phyloP scores from a whole-genome alignment of 2,888 invertebrate species.

The Dione juno region DNA sequence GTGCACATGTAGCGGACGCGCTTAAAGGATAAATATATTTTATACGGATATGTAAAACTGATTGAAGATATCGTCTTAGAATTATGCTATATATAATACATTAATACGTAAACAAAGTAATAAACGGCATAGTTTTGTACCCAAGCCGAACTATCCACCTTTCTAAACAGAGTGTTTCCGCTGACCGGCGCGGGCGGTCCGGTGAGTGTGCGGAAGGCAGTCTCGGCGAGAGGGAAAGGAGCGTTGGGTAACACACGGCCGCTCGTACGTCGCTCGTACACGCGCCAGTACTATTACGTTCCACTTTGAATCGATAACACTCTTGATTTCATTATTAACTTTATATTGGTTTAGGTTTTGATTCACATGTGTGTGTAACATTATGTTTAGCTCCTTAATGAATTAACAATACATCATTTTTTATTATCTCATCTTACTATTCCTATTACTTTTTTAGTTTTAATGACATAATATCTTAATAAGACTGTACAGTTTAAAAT shows the following conservation, averaged over 20 bases:
- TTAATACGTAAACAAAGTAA: neutral
- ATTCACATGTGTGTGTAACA: neutral
- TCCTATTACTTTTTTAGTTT: neutral
- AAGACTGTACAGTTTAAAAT: neutral
- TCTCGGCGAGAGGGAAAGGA: slow-evolving; percentile 33
- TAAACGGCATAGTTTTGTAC: neutral
- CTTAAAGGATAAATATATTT: too few relatives aligned
- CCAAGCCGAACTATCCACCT: neutral
- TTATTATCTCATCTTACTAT: neutral
- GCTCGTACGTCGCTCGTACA: neutral
- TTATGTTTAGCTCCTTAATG: neutral
- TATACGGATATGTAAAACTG: too few relatives aligned
- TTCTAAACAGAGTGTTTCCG: slow-evolving; percentile 20
- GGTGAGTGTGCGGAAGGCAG: slow-evolving; percentile 21
- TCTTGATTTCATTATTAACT: slow-evolving; percentile 28
- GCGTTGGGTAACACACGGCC: slow-evolving; percentile 29
- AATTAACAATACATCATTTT: neutral
- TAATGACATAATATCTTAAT: slow-evolving; percentile 12
- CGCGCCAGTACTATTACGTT: neutral
- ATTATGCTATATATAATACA: too few relatives aligned
- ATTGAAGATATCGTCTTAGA: too few relatives aligned
- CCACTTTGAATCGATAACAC: slow-evolving; percentile 25
- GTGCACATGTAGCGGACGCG: neutral
- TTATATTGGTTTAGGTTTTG: neutral
- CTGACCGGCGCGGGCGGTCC: neutral